These are phyloP conservation scores for Mastacembelus armatus DNA, from an alignment of 2,797 vertebrate species.

Conservation along the genomic window DNA sequence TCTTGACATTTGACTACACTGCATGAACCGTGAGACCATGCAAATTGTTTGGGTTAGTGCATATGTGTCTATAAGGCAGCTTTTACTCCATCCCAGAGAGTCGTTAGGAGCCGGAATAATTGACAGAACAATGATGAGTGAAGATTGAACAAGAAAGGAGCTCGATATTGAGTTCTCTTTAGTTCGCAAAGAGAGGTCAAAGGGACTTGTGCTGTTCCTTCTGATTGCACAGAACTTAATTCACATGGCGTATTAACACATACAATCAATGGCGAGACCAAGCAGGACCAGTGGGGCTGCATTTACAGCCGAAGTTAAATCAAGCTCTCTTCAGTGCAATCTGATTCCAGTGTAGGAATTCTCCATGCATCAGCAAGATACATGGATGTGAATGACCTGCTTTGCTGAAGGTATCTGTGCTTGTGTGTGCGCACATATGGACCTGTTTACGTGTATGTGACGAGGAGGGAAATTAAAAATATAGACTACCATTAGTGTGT, in stretches of 20 bases:
- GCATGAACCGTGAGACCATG: constrained; percentile 31
- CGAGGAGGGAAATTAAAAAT: constrained; percentile 55
- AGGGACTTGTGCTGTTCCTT: constrained; percentile 59
- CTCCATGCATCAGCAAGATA: constrained; percentile 50
- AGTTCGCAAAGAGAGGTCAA: constrained; percentile 65
- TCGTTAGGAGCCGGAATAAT: constrained; percentile 60
- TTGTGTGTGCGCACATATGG: not conserved
- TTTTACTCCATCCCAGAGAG: constrained; percentile 43
- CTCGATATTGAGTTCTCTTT: constrained; percentile 68
- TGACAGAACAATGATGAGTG: constrained; percentile 77
- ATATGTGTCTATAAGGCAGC: constrained; percentile 48
- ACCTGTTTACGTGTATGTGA: constrained; percentile 44
- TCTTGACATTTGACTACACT: constrained; percentile 47
- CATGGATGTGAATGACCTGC: constrained; percentile 52
- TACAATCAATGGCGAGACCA: constrained; percentile 69
- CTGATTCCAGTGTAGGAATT: constrained; percentile 53
- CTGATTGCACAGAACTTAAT: constrained; percentile 66
- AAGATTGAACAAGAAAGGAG: constrained; percentile 72
- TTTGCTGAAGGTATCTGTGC: constrained; percentile 4
- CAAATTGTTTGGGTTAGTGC: constrained; percentile 59
- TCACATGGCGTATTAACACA: constrained; percentile 62
- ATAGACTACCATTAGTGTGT: constrained; percentile 22
- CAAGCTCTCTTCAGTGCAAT: constrained; percentile 67
- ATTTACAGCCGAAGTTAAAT: constrained; percentile 74
- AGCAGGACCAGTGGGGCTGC: constrained; percentile 56